A percentile compares a stretch with the other conserved stretches of the same genome.
These are phyloP conservation scores for Astyanax mexicanus DNA, from an alignment of 2,797 vertebrate species.

Conservation along the genomic window DNA sequence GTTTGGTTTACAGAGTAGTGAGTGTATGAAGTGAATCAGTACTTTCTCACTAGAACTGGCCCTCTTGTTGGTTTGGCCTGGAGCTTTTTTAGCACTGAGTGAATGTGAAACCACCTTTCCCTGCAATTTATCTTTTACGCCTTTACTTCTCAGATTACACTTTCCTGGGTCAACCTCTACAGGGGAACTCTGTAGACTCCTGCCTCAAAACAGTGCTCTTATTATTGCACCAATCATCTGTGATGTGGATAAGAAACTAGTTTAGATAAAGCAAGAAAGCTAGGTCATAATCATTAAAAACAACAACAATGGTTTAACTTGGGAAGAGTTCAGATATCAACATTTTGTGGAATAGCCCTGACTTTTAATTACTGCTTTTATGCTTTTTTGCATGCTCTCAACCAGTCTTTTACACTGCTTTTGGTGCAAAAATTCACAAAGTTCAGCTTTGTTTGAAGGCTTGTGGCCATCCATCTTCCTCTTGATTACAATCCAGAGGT, in stretches of 20 bases:
- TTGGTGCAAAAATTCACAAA: too few species aligned
- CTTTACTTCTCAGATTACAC: not conserved
- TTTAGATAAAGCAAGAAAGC: too few species aligned
- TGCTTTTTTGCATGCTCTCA: too few species aligned
- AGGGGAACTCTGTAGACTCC: not conserved
- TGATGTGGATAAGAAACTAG: slow-evolving; percentile 4
- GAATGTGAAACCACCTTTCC: not conserved
- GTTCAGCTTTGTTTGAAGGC: too few species aligned
- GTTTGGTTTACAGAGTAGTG: slow-evolving; percentile 38
- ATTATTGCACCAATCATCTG: not conserved
- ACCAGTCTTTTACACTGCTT: too few species aligned
- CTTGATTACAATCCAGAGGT: too few species aligned
- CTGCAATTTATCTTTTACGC: not conserved
- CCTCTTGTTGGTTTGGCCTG: slow-evolving; percentile 35
- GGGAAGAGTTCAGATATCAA: too few species aligned
- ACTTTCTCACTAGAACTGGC: slow-evolving; percentile 14
- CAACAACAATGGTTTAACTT: too few species aligned
- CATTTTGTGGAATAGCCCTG: too few species aligned
- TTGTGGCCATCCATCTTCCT: too few species aligned
- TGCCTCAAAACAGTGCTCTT: not conserved
- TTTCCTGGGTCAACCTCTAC: not conserved
- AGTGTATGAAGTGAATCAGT: slow-evolving; percentile 9
- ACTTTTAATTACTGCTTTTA: too few species aligned
- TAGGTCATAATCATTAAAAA: too few species aligned
- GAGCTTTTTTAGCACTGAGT: not conserved